Base-by-base conservation (phyloP, 2,888 invertebrate genomes). In the Eilema caniola region DNA sequence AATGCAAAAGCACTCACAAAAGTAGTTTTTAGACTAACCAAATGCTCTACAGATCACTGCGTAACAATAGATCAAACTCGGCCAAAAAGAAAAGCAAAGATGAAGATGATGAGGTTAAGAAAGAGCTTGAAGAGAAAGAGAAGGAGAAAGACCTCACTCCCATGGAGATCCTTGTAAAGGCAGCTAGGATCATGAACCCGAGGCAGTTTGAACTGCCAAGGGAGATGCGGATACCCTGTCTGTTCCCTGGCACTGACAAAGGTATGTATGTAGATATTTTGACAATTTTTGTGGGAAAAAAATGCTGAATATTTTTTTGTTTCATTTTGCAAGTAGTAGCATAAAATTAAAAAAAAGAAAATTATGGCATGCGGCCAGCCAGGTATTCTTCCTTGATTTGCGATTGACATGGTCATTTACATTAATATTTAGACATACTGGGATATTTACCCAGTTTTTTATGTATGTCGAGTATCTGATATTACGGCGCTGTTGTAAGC, bases 201-300 rank as follows among this genome's bases (percentile, higher is more conserved):
- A 96, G 96, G 81, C 98, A 99, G 92, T 99, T 99, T 91, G 97
- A 98, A 85, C 92, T 99, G 83, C 98, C 99, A 0, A 94, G 96
- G 64, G 98, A 98, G 85, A 96, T 98, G 93, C 96, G 96, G 78
- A 93, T 98, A 80, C 97, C 97, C 31, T 97, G 97, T 73, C 95
- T 96, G 66, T 98, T 98, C 87, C 98, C 98, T 1, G 98, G 98
- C 3, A 97, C 97, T 70, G 98, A 98, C 82, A 98, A 97, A 73
- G 75, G 74, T 77, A 67, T 12, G 28, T 24, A 53, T 53, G 53
- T 8, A 10, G 10, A n/a, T 10, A n/a, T 47, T 3, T 8, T 2
- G 8, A 2, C 20, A 4, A 12, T 1, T 12, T 37, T 12, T 12
- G 11, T 12, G 1, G 20, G 5, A 2, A 1, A 20, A 47, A 20